These are phyloP conservation scores for Maniola hyperantus DNA, from an alignment of 2,888 invertebrate species.

Conservation along the genomic window DNA sequence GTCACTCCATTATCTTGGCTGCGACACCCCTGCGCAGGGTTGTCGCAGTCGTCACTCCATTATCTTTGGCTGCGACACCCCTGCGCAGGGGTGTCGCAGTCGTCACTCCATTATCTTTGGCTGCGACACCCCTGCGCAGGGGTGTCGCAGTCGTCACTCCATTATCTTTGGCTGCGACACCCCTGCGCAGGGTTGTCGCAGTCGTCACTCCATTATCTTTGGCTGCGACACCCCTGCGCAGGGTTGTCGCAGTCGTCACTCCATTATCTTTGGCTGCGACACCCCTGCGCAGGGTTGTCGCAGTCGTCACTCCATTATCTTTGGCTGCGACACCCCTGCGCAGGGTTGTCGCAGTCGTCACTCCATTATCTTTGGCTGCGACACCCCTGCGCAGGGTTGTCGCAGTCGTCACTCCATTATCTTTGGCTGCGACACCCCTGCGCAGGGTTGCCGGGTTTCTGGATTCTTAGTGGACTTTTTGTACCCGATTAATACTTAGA, in stretches of 20 bases:
- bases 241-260: background rate
- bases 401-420: too few relatives aligned
- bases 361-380: background rate
- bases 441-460: background rate
- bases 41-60: background rate
- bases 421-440: background rate
- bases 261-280: background rate
- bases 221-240: background rate
- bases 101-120: conserved; percentile 1
- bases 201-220: background rate
- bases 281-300: background rate
- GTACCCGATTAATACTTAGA: background rate
- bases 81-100: background rate
- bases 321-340: background rate
- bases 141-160: conserved; percentile 1
- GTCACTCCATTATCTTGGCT: background rate
- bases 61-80: background rate
- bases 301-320: conserved; percentile 1
- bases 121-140: background rate
- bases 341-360: background rate
- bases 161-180: background rate
- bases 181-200: background rate
- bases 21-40: background rate
- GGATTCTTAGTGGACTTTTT: background rate
- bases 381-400: too few relatives aligned